These are phyloP conservation scores for Cirrhinus molitorella DNA, from an alignment of 2,797 vertebrate genomes.

Conservation along the genomic window DNA sequence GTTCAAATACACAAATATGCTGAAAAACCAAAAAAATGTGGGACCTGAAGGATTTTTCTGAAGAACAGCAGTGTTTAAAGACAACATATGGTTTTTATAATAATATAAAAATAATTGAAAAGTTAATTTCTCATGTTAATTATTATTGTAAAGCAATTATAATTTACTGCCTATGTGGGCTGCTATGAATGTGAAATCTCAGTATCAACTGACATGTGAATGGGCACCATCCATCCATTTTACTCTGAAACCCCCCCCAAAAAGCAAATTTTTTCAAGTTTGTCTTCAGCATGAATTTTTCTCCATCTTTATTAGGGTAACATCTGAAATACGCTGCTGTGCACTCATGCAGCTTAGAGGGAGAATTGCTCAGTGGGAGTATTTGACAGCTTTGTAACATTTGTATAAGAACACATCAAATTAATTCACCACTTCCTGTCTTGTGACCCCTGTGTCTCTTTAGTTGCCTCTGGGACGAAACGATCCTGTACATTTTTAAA, in stretches of 20 bases:
- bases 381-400: not conserved
- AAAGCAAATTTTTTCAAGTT: not conserved
- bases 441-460: not conserved
- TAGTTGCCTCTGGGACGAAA: not conserved
- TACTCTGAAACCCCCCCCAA: not conserved
- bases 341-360: not conserved
- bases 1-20: too few species aligned
- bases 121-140: too few species aligned
- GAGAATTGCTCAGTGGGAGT: not conserved
- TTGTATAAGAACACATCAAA: not conserved
- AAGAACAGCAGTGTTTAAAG: too few species aligned
- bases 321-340: not conserved
- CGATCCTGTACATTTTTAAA: not conserved
- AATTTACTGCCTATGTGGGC: not conserved
- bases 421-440: slow-evolving; percentile 9
- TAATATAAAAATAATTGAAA: too few species aligned
- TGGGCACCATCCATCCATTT: not conserved
- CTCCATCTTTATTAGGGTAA: not conserved
- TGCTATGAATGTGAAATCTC: not conserved
- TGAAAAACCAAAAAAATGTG: too few species aligned
- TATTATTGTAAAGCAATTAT: not conserved
- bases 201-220: not conserved
- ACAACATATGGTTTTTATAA: too few species aligned
- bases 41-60: too few species aligned
- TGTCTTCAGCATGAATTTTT: not conserved